Evolutionary conservation across 2,113 vertebrate species (phyloP).

Genomic region (Gobio gobio): DNA sequence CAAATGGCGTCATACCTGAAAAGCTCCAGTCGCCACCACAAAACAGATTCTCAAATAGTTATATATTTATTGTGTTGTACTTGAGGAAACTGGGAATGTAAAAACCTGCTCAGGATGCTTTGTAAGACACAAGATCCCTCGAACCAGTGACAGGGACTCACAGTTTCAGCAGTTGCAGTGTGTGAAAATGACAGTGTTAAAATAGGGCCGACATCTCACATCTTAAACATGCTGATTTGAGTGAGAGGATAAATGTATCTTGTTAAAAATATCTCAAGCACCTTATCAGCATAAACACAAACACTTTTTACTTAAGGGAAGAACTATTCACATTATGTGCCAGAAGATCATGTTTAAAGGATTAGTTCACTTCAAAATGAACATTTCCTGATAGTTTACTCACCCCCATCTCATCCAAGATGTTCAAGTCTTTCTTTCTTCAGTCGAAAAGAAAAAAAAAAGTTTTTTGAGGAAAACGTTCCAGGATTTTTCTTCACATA

Average conservation of each 20-base stretch:
- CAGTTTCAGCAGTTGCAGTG: constrained; percentile 29
- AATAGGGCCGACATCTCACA: not conserved
- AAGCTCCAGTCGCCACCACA: not conserved
- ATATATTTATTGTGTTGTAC: not conserved
- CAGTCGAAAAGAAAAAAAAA: no score
- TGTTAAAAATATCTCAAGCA: constrained; percentile 3
- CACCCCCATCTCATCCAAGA: no score
- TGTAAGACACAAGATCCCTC: not conserved
- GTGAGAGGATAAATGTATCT: not conserved
- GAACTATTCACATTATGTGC: not conserved
- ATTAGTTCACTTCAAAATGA: no score
- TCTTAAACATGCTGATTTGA: constrained; percentile 11
- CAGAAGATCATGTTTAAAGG: not conserved
- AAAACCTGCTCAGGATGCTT: not conserved
- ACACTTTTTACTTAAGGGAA: not conserved
- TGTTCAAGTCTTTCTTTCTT: no score
- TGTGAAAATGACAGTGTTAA: constrained; percentile 35
- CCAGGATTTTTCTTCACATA: no score
- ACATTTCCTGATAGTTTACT: no score
- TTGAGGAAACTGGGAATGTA: not conserved
- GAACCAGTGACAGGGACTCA: constrained; percentile 3
- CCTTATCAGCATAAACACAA: not conserved
- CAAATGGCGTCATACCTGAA: not conserved
- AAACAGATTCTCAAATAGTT: not conserved
- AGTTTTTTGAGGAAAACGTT: no score